Evolutionary conservation across 1,140 invertebrate species (phyloP).

Genomic region (Tetragnatha versicolor): DNA sequence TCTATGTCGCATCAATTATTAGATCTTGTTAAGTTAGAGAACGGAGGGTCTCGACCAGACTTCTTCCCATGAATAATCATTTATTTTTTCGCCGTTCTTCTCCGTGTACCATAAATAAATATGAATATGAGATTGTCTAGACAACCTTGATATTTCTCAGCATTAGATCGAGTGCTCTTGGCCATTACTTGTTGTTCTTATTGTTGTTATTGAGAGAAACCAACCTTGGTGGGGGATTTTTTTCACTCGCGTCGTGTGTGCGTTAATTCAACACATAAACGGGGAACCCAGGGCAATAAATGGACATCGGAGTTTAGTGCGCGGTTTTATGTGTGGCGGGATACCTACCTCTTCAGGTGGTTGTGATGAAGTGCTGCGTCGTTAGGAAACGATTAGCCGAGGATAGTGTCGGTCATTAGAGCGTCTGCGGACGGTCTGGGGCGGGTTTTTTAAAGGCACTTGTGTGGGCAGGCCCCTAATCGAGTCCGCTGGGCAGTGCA

Average conservation of each 20-base stretch:
- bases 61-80: slow-evolving; percentile 14
- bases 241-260: background rate
- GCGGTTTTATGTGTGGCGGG: background rate
- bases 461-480: background rate
- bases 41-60: background rate
- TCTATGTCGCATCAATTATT: slow-evolving; percentile 1
- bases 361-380: too few species aligned
- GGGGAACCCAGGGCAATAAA: background rate
- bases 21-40: background rate
- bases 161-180: slow-evolving; percentile 1
- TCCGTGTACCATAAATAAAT: background rate
- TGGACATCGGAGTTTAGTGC: background rate
- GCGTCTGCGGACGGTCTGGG: background rate
- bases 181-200: background rate
- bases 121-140: slow-evolving; percentile 9
- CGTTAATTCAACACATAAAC: background rate
- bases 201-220: background rate
- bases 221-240: background rate
- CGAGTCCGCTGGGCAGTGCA: too few species aligned
- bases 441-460: background rate
- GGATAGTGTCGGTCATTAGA: background rate
- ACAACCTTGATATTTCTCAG: slow-evolving; percentile 23
- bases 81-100: background rate
- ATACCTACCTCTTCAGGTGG: background rate
- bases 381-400: background rate